Base-by-base conservation (phyloP, 2,113 vertebrate genomes). In the Hippocampus comes region DNA sequence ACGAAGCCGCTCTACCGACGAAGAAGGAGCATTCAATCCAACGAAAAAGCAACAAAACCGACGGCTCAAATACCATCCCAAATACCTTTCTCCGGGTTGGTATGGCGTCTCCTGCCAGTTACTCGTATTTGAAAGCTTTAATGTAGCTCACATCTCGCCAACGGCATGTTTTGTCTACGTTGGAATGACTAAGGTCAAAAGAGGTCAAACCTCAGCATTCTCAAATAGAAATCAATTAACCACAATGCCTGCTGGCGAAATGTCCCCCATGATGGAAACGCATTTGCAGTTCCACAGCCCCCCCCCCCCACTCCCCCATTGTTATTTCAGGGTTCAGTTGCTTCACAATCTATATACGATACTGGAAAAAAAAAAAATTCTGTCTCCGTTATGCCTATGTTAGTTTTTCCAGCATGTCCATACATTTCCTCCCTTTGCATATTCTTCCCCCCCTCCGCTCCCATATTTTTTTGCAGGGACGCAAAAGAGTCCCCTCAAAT, bases 191-290 rank as follows among this genome's bases (percentile, higher is more conserved):
- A 63, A 4, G 59, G 79, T 78, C 67, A 63, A 72, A 21, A 21
- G 67, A 71, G 79, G 74, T 72, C 68, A 25, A 74, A 57, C 67
- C 75, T 68, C 27, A 0, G 61, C 63, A 46, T 70, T 76, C 61
- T 71, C 57, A 71, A 42, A 75, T 27, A 48, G n/a, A 46, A 66
- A 63, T 71, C 77, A 76, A 72, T 84, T 85, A 79, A 73, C 68
- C 25, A 25, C 73, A 53, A n/a, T 42, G 67, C 73, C 70, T 79
- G 79, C 68, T 76, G 66, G 76, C 67, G 70, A 75, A 75, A 78
- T 43, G 66, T 67, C 71, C 30, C 65, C 72, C 55, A 59, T 73
- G 53, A 78, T 74, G 67, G 70, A 56, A 71, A 34, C 55, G 75
- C 21, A 49, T 20, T 65, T 73, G 42, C 27, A 78, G 23, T n/a